phyloP scores from a whole-genome alignment of 2,113 vertebrate species.

The Pteronura brasiliensis region DNA sequence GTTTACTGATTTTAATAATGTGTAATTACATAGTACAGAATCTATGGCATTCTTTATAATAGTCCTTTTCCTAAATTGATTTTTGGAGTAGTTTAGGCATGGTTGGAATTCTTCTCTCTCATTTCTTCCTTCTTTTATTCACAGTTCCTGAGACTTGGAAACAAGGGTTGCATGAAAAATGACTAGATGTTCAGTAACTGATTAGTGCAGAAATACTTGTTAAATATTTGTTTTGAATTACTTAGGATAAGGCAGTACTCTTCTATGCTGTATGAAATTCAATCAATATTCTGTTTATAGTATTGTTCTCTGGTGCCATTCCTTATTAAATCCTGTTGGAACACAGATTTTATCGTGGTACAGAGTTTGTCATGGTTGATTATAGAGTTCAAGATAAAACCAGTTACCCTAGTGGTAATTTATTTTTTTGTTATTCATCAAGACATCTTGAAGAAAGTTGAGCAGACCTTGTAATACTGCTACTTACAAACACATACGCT shows the following conservation, averaged over 20 bases:
- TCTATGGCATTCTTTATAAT: not conserved
- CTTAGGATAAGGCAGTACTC: conserved; percentile 18
- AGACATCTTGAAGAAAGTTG: conserved; percentile 3
- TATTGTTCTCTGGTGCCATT: conserved; percentile 54
- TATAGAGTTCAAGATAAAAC: conserved; percentile 40
- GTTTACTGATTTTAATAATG: conserved; percentile 32
- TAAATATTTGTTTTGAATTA: conserved; percentile 78
- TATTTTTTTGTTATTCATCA: conserved; percentile 22
- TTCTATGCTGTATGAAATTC: conserved; percentile 47
- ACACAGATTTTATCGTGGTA: conserved; percentile 32
- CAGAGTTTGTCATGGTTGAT: not conserved
- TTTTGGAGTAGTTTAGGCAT: not conserved
- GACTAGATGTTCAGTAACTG: conserved; percentile 56
- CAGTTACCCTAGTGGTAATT: not conserved
- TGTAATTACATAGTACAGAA: not conserved
- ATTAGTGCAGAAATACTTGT: conserved; percentile 63
- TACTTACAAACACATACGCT: not conserved
- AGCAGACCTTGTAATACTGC: not conserved
- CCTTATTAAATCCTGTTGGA: conserved; percentile 64
- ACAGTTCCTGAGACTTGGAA: conserved; percentile 38
- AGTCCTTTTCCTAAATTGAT: conserved; percentile 30
- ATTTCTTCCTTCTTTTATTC: conserved; percentile 43
- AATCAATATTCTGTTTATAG: conserved; percentile 69
- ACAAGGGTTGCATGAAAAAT: conserved; percentile 47
- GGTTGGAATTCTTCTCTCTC: conserved; percentile 29